Base-by-base conservation (phyloP, 2,888 invertebrate genomes). In the Ichneumoninae sp. region DNA sequence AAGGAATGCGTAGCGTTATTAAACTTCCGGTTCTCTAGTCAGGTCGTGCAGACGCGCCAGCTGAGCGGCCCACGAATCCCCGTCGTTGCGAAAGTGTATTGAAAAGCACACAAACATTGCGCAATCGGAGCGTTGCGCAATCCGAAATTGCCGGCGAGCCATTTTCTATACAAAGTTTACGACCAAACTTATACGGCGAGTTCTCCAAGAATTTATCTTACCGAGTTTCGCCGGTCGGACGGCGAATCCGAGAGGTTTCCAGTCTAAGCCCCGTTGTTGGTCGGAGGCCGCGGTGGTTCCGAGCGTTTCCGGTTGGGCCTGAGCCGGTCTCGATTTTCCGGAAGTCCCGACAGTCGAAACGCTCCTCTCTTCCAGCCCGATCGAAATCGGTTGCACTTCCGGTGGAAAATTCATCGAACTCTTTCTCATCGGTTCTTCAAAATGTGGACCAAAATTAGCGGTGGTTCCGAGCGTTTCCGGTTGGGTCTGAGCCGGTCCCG, bases 1-100 rank as follows among this genome's bases (percentile, higher is more conserved):
- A 50, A 62, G 33, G 16, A 30, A 62, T 16, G 30, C 60, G 26
- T 33, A 30, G 30, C 19, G 60, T 44, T 62, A 62, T 62, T 74
- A 65, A 62, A 74, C 33, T 74, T 65, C 74, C 62, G 62, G 62
- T 50, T 47, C 74, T 74, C 50, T 74, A 65, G 33, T 74, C 50
- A 33, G 30, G 60, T 26, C 30, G 30, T 30, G 13, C 1, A 33
- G 19, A 47, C 62, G 26, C 30, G 62, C 44, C 44, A 16, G 44
- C 44, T 16, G 13, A 19, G 19, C 19, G 36, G 8, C 10, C 72
- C 72, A 60, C 33, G 30, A 16, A 62, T 50, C 19, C 47, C 13
- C 62, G 22, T 47, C 50, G 26, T 10, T 54, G 33, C 19, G 33
- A 65, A 65, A 50, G 44, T 74, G 33, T 13, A 30, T 10, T 10